Base-by-base conservation (phyloP, 2,888 invertebrate genomes). In the Slavum lentiscoides region DNA sequence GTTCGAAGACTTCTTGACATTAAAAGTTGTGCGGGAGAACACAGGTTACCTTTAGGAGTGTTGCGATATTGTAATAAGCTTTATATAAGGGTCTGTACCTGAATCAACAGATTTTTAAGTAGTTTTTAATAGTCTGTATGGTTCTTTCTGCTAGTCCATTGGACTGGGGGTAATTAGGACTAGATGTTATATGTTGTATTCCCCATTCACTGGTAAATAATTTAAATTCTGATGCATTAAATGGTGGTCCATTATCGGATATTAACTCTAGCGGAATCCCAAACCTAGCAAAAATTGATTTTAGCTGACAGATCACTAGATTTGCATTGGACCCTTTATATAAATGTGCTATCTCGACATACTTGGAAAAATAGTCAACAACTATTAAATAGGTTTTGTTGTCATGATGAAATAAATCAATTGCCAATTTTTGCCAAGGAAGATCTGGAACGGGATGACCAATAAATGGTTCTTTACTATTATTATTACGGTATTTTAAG, bases 291-390 rank as follows among this genome's bases (percentile, higher is more conserved):
- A 83, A 83, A 37, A 83, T 74, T n/a, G 43, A 23, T 81, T 82
- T 82, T 13, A 83, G n/a, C 37, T 67, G 68, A 15, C n/a, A 37
- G 37, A 84, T 82, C 6, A 83, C 23, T 53, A 64, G 49, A 17
- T 23, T 64, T 11, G 73, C 30, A 53, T 72, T 49, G 23, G 64
- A 75, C 19, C 81, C 74, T 15, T 58, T 62, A 2, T 49, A 17
- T 8, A 83, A 59, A 0, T 11, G 53, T 11, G 69, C 73, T 13
- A 83, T 62, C 68, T 83, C 83, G 11, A 83, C 49, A 59, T 55
- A 83, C 73, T 83, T 83, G 5, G 82, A 82, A 58, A 62, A 82
- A 30, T 82, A 82, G 70, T 83, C 83, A 9, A 70, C 74, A 17
- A 82, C 62, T n/a, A 83, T 66, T 58, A 84, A 39, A 72, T 70